A percentile compares a stretch with the other conserved stretches of the same genome.
Conservation (phyloP, 2,797 vertebrate species). For the Danio choprae region DNA sequence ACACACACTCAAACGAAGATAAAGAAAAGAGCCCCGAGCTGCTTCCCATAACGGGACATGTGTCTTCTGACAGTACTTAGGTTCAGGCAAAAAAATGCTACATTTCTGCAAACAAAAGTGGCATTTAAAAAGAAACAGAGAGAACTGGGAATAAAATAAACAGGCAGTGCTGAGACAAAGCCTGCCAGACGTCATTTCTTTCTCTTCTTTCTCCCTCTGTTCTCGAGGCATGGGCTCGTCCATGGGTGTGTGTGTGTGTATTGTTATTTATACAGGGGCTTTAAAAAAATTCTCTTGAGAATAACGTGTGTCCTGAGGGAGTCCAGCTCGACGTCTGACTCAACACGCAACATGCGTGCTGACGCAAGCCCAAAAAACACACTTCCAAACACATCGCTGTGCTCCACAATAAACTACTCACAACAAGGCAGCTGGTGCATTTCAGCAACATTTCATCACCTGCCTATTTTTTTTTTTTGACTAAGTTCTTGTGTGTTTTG, state of each 20-base stretch:
- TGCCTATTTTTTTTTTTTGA: constrained; percentile 26
- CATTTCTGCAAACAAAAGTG: constrained; percentile 55
- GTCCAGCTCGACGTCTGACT: constrained; percentile 49
- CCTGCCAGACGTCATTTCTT: not conserved
- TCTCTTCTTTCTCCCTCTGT: constrained; percentile 52
- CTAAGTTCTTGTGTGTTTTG: constrained; percentile 38
- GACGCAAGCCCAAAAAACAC: constrained; percentile 48
- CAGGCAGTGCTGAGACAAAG: not conserved
- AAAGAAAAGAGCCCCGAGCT: constrained; percentile 46
- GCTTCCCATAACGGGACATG: constrained; percentile 69
- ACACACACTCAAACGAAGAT: constrained; percentile 15
- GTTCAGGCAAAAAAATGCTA: constrained; percentile 56
- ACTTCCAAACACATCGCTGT: constrained; percentile 28
- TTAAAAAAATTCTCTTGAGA: constrained; percentile 43
- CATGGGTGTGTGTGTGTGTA: constrained; percentile 35
- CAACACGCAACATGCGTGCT: constrained; percentile 46
- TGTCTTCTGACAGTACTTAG: constrained; percentile 73
- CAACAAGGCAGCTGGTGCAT: constrained; percentile 26
- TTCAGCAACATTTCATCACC: constrained; percentile 60
- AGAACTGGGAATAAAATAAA: constrained; percentile 51
- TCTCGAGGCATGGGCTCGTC: constrained; percentile 47
- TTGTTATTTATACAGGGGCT: constrained; percentile 36
- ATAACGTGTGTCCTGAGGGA: constrained; percentile 47
- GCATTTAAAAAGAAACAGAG: constrained; percentile 58
- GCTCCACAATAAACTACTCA: constrained; percentile 12